These are phyloP conservation scores for Zaprionus camerounensis DNA, from an alignment of 1,140 invertebrate species.

Conservation along the genomic window DNA sequence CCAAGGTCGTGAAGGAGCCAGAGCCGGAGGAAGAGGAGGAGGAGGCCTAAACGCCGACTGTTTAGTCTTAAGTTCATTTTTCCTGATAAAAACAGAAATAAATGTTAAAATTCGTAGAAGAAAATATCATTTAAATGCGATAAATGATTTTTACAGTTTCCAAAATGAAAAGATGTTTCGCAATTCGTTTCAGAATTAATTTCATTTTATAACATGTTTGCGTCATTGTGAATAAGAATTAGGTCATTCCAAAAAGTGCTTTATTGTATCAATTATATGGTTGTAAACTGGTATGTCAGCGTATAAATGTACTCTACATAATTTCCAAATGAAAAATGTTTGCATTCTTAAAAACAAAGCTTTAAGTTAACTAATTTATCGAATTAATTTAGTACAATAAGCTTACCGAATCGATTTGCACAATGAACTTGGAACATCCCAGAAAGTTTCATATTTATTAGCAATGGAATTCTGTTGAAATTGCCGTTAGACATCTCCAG, in stretches of 20 bases:
- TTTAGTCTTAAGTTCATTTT: slow-evolving; percentile 53
- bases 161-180: neutral
- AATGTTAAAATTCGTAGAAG: neutral
- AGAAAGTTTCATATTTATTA: neutral
- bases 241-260: no score
- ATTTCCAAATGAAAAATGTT: no score
- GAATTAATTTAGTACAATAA: neutral
- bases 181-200: neutral
- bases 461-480: slow-evolving; percentile 3
- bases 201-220: neutral
- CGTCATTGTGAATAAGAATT: no score
- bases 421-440: neutral
- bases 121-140: neutral
- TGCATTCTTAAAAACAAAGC: no score
- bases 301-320: no score
- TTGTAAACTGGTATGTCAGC: no score
- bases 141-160: neutral
- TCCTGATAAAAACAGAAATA: slow-evolving; percentile 33
- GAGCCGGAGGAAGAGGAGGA: slow-evolving; percentile 54
- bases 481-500: slow-evolving; percentile 10
- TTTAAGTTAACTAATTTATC: no score
- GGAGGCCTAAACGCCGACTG: slow-evolving; percentile 48
- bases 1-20: slow-evolving; percentile 61
- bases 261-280: no score
- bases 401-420: neutral